Evolutionary conservation across 2,113 vertebrate genomes (phyloP).

Genomic region (Equus przewalskii): DNA sequence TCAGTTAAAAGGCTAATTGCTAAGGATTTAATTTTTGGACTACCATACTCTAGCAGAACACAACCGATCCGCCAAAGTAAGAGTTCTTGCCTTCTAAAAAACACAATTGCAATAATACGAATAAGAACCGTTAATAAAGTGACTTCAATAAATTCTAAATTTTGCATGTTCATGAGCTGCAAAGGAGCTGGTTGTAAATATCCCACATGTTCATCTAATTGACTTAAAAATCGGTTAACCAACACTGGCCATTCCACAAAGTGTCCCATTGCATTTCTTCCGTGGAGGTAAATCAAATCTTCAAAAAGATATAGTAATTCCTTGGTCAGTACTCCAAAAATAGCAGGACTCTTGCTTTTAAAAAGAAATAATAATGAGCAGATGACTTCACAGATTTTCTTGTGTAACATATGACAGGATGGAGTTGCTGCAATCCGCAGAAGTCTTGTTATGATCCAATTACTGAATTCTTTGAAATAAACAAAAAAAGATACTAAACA

Average conservation of each 20-base stretch:
- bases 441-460: constrained; percentile 95
- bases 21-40: constrained; percentile 87
- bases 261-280: constrained; percentile 75
- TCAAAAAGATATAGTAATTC: constrained; percentile 92
- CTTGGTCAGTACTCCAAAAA: constrained; percentile 91
- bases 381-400: constrained; percentile 92
- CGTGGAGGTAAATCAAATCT: constrained; percentile 90
- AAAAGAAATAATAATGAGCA: constrained; percentile 95
- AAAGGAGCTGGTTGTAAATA: constrained; percentile 92
- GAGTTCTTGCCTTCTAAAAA: constrained; percentile 90
- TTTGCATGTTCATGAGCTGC: constrained; percentile 88
- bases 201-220: constrained; percentile 75
- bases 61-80: constrained; percentile 93
- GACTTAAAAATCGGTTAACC: constrained; percentile 88
- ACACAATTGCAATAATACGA: constrained; percentile 89
- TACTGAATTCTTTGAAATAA: constrained; percentile 93
- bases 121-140: constrained; percentile 89
- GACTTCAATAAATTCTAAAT: constrained; percentile 91
- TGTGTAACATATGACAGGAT: constrained; percentile 92
- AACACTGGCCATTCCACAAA: constrained; percentile 90
- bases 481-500: constrained; percentile 64
- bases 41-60: constrained; percentile 90
- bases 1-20: constrained; percentile 90
- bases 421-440: constrained; percentile 94
- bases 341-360: constrained; percentile 90